A percentile compares a stretch with the other conserved stretches of the same genome.
Conservation (phyloP, 2,797 vertebrate species). For the Alcedo atthis region DNA sequence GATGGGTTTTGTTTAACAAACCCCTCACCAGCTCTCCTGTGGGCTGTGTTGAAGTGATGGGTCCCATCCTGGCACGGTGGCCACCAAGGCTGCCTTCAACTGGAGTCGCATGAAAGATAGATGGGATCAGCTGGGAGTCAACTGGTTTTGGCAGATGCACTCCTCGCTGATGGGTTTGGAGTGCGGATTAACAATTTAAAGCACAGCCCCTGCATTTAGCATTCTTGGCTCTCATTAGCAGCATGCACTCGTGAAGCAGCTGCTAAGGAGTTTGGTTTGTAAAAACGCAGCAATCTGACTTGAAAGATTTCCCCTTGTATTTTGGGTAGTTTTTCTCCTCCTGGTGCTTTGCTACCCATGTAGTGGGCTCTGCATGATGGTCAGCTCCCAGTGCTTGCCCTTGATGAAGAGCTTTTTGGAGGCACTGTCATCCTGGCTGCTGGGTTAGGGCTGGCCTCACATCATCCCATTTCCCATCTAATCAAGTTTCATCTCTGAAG, state of each 20-base stretch:
- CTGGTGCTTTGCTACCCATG: not conserved
- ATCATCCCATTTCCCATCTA: not conserved
- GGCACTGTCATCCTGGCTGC: accelerated
- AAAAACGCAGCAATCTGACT: not conserved
- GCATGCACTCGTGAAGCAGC: not conserved
- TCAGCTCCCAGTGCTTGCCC: not conserved
- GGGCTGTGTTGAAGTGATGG: not conserved
- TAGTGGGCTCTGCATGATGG: not conserved
- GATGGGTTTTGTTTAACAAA: constrained; percentile 42
- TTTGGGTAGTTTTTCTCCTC: not conserved
- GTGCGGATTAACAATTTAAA: constrained; percentile 52
- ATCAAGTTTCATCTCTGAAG: not conserved
- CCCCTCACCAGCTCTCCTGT: not conserved
- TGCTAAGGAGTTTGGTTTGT: not conserved
- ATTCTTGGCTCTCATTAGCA: constrained; percentile 1
- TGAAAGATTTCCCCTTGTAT: not conserved
- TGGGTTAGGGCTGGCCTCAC: accelerated
- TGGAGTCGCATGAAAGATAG: constrained; percentile 31
- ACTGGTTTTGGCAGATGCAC: not conserved
- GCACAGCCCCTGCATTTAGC: not conserved
- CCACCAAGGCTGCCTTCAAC: not conserved
- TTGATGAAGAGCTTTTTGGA: not conserved
- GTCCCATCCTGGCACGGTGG: not conserved
- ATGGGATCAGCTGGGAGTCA: constrained; percentile 44
- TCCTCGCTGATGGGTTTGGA: constrained; percentile 1